A percentile compares a stretch with the other conserved stretches of the same genome.
phyloP scores from a whole-genome alignment of 2,888 invertebrate genomes.

The Eupeodes latifasciatus region DNA sequence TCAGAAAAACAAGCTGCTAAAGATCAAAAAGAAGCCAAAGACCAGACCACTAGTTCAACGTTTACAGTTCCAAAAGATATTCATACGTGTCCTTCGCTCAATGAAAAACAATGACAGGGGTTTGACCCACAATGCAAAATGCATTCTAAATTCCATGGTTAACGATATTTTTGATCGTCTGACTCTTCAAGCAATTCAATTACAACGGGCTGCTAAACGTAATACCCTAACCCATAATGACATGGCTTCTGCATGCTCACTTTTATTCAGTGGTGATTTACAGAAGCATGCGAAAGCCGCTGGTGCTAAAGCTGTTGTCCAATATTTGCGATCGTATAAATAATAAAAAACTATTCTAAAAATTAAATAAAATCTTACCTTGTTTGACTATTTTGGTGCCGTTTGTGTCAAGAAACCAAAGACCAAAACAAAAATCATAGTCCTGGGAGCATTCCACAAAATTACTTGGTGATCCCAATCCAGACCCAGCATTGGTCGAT shows the following conservation, averaged over 20 bases:
- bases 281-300: conserved; percentile 9
- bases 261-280: conserved; percentile 18
- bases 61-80: conserved; percentile 3
- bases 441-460: conserved; percentile 82
- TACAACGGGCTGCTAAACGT: conserved; percentile 25
- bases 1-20: neutral
- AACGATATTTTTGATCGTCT: conserved; percentile 43
- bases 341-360: neutral
- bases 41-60: neutral
- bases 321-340: conserved; percentile 2
- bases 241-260: conserved; percentile 38
- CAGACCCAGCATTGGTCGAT: neutral
- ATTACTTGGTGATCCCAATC: conserved; percentile 18
- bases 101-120: neutral
- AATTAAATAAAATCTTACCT: conserved; percentile 33
- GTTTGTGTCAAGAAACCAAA: conserved; percentile 88
- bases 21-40: neutral
- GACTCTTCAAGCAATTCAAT: conserved; percentile 5
- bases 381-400: conserved; percentile 87
- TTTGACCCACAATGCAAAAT: conserved; percentile 7
- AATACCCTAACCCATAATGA: conserved; percentile 27
- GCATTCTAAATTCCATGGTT: conserved; percentile 31
- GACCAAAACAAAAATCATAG: conserved; percentile 88
- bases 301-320: conserved; percentile 23
- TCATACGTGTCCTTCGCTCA: conserved; percentile 6